Evolutionary conservation across 2,113 vertebrate species (phyloP).

Genomic region (Scopus umbretta): DNA sequence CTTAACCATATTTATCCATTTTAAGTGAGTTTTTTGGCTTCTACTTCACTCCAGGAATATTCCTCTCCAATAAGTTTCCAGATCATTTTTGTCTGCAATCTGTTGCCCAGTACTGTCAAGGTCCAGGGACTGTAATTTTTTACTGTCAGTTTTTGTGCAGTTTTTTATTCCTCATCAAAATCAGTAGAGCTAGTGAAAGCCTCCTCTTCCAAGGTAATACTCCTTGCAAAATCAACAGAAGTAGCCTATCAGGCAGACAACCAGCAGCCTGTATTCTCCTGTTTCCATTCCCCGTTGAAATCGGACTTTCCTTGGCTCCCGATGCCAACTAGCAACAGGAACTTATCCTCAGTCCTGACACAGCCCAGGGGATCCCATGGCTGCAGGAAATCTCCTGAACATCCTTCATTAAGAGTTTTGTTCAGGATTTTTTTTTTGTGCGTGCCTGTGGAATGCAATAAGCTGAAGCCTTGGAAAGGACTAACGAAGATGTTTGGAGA

Average conservation of each 20-base stretch:
- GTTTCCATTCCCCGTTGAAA: background rate
- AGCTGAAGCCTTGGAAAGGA: background rate
- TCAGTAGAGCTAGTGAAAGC: background rate
- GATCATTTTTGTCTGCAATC: background rate
- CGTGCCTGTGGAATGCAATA: rapidly evolving
- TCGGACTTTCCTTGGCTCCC: rapidly evolving
- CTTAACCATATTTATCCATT: background rate
- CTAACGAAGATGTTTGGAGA: background rate
- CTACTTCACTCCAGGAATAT: background rate
- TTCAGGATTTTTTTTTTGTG: background rate
- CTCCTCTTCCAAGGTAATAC: background rate
- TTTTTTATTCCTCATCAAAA: background rate
- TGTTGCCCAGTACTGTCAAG: background rate
- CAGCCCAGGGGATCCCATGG: rapidly evolving
- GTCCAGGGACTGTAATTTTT: background rate
- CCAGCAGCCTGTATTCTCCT: background rate
- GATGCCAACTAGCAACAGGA: background rate
- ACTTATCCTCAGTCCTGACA: background rate
- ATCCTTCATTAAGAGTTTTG: background rate
- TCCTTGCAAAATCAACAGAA: background rate
- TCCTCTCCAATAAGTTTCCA: background rate
- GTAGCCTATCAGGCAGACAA: background rate
- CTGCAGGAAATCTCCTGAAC: background rate
- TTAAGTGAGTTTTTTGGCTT: background rate
- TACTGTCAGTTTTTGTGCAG: background rate